A percentile compares a stretch with the other conserved stretches of the same genome.
phyloP scores from a whole-genome alignment of 2,113 vertebrate genomes.

The Deroptyus accipitrinus region DNA sequence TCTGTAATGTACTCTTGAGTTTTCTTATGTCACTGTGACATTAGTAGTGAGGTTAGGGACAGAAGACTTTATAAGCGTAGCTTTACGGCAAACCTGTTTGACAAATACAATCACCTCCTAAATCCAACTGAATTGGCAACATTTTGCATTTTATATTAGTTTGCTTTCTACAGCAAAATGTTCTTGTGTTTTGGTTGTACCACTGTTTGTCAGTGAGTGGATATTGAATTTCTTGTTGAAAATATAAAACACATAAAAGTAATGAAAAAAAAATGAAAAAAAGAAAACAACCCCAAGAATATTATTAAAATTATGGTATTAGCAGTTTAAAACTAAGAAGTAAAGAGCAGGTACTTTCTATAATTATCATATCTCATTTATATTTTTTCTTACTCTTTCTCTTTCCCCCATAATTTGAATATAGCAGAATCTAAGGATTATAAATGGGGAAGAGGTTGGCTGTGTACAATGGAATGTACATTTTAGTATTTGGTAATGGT shows the following conservation, averaged over 20 bases:
- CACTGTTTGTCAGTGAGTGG: neutral
- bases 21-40: neutral
- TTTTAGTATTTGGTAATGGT: neutral
- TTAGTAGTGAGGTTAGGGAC: neutral
- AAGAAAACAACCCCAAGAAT: accelerated
- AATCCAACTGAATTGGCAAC: neutral
- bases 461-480: neutral
- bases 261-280: accelerated
- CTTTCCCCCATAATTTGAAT: neutral
- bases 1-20: neutral
- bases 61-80: neutral
- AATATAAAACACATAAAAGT: neutral
- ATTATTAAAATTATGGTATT: neutral
- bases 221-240: neutral
- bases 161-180: neutral
- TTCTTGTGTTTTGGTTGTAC: neutral
- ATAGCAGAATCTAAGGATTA: neutral
- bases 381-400: neutral
- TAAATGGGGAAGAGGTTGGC: neutral
- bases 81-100: neutral
- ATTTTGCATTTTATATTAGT: neutral
- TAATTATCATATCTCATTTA: neutral
- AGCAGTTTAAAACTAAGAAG: neutral
- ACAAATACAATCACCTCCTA: neutral
- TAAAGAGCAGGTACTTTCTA: neutral